A percentile compares a stretch with the other conserved stretches of the same genome.
These are phyloP conservation scores for Hippocampus kuda DNA, from an alignment of 2,797 vertebrate species.

Conservation along the genomic window DNA sequence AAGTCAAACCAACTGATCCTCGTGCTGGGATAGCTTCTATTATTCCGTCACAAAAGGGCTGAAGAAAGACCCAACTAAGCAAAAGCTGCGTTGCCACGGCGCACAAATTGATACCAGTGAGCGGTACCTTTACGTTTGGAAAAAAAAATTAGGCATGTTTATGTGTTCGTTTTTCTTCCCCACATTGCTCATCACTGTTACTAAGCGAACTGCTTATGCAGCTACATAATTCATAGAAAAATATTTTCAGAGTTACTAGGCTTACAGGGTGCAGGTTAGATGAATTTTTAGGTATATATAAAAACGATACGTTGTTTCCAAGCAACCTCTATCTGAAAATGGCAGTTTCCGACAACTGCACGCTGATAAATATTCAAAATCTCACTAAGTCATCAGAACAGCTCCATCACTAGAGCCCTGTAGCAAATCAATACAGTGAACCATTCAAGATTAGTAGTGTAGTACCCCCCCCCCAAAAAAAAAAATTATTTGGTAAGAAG, in stretches of 20 bases:
- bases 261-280: too few species aligned
- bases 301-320: not conserved
- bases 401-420: too few species aligned
- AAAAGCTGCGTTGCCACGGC: not conserved
- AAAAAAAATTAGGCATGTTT: too few species aligned
- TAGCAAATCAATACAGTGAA: not conserved
- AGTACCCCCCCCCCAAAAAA: not conserved
- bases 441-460: not conserved
- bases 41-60: conserved; percentile 6
- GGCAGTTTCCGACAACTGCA: not conserved
- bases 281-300: not conserved
- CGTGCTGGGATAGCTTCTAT: conserved; percentile 11
- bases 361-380: not conserved
- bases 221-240: too few species aligned
- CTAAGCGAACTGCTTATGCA: not conserved
- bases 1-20: conserved; percentile 23
- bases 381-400: not conserved
- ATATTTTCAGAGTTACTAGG: too few species aligned
- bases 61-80: not conserved
- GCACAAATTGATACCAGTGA: too few species aligned
- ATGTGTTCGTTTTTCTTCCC: too few species aligned
- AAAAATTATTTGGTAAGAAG: too few species aligned
- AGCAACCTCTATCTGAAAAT: not conserved
- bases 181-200: not conserved
- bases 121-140: not conserved